Conservation (phyloP, 2,113 vertebrate genomes). For the Rutilus rutilus region DNA sequence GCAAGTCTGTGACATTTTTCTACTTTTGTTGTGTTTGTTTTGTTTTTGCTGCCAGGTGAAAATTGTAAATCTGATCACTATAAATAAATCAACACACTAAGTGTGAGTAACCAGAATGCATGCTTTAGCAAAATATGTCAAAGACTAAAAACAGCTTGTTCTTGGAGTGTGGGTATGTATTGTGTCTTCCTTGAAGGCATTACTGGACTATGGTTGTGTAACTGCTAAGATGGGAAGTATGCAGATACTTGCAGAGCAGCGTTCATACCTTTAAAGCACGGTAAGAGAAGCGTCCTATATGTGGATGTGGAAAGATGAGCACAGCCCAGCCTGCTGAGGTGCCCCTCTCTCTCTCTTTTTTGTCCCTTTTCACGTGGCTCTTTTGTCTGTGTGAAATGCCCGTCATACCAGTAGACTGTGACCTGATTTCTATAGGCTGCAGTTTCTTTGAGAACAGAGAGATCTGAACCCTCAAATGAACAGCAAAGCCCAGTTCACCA, state of each 20-base stretch:
- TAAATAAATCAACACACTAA: not conserved
- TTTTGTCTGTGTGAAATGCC: constrained; percentile 40
- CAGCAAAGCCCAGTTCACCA: not conserved
- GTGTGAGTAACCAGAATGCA: not conserved
- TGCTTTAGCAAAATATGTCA: not conserved
- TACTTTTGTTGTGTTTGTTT: no score
- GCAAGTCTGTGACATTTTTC: no score
- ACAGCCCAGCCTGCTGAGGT: not conserved
- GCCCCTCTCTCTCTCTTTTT: not conserved
- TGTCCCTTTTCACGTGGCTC: constrained; percentile 39
- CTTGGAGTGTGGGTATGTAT: not conserved
- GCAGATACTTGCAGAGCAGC: not conserved
- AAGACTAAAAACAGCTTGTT: constrained; percentile 1
- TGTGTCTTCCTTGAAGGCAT: constrained; percentile 2
- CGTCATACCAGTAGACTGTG: constrained; percentile 35
- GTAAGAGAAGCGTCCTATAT: not conserved
- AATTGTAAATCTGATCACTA: no score
- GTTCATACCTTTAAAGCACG: constrained; percentile 1
- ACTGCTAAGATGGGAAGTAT: constrained; percentile 18
- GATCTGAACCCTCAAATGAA: constrained; percentile 21
- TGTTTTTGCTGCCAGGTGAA: no score
- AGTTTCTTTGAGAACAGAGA: constrained; percentile 23
- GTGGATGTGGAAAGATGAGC: not conserved
- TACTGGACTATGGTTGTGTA: not conserved
- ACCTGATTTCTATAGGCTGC: constrained; percentile 24